Base-by-base conservation (phyloP, 2,113 vertebrate species). In the Entelurus aequoreus region DNA sequence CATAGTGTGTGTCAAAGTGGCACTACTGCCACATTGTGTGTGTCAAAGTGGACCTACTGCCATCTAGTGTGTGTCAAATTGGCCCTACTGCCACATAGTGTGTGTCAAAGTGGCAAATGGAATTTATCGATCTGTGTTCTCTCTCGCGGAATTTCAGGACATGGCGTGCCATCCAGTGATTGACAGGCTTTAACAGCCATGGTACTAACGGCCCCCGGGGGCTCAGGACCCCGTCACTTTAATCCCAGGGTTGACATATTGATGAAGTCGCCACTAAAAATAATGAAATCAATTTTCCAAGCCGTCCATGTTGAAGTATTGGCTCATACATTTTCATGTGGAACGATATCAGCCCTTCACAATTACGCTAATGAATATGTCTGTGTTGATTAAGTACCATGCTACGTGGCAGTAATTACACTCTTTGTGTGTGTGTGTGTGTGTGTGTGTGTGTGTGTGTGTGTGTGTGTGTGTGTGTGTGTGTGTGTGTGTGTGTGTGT, bases 291-390 rank as follows among this genome's bases (percentile, higher is more conserved):
- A 76, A 75, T 82, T 81, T 76, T 77, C 61, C 66, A 62, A 76
- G 54, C 68, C 63, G 81, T 74, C 81, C 56, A 49, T 63, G 69
- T 69, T 83, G 84, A 82, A 88, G 77, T 63, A 84, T 76, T 48
- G 69, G 57, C 61, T 79, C 75, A 79, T 82, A 80, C 83, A 81
- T 86, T 88, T 84, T 77, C 76, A 82, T 78, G 78, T 38, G 80
- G 74, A 67, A 68, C 63, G 79, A 75, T 80, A 75, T 80, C 71
- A 73, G 84, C 65, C 72, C 65, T 63, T 79, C 57, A 76, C 80
- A 88, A 87, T 88, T 85, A 87, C 77, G 15, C 79, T 82, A 84
- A 88, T 88, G 81, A 87, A 84, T 79, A 56, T 80, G 85, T 87
- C 85, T 76, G 37, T 62, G 65, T 74, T 86, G 88, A 91, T 83